Percentiles rank a stretch among this genome's conserved stretches.
These are phyloP conservation scores for Drosophila quasianomalipes DNA, from an alignment of 2,888 invertebrate species.

Conservation along the genomic window DNA sequence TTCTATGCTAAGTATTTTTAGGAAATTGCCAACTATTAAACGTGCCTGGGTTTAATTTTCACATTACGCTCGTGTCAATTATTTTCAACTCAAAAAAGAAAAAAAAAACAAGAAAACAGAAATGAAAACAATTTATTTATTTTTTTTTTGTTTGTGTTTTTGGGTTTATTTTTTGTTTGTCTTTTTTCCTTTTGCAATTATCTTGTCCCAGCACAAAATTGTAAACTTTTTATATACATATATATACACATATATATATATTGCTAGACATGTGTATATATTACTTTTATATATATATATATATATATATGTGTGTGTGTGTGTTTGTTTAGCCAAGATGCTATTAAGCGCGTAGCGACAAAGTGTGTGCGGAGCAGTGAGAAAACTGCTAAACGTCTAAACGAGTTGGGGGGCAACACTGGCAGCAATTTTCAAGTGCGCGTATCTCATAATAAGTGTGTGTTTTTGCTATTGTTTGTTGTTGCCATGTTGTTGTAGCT, in stretches of 20 bases:
- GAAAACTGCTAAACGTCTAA: background rate
- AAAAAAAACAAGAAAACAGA: background rate
- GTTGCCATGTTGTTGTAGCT: slow-evolving; percentile 8
- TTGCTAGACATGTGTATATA: slow-evolving; percentile 6
- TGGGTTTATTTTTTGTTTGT: slow-evolving; percentile 14
- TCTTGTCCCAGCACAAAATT: slow-evolving; percentile 75
- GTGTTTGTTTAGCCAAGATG: slow-evolving; percentile 50
- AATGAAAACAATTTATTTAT: background rate
- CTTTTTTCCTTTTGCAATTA: slow-evolving; percentile 63
- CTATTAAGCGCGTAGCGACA: slow-evolving; percentile 50
- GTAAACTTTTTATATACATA: slow-evolving; percentile 45
- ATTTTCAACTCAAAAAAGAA: slow-evolving; percentile 1
- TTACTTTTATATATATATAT: slow-evolving; percentile 20
- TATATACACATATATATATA: slow-evolving; percentile 28
- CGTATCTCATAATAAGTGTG: slow-evolving; percentile 66
- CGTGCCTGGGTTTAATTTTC: slow-evolving; percentile 58
- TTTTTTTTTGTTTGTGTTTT: slow-evolving; percentile 28
- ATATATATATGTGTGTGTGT: slow-evolving; percentile 9
- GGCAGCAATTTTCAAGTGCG: slow-evolving; percentile 50
- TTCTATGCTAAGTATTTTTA: slow-evolving; percentile 47
- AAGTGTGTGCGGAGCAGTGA: slow-evolving; percentile 11
- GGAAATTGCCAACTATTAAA: slow-evolving; percentile 59
- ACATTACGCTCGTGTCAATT: slow-evolving; percentile 19
- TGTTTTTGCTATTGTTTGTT: slow-evolving; percentile 43
- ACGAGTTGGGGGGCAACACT: slow-evolving; percentile 10